Conservation (phyloP, 2,888 invertebrate genomes). For the Leistus spinibarbis region DNA sequence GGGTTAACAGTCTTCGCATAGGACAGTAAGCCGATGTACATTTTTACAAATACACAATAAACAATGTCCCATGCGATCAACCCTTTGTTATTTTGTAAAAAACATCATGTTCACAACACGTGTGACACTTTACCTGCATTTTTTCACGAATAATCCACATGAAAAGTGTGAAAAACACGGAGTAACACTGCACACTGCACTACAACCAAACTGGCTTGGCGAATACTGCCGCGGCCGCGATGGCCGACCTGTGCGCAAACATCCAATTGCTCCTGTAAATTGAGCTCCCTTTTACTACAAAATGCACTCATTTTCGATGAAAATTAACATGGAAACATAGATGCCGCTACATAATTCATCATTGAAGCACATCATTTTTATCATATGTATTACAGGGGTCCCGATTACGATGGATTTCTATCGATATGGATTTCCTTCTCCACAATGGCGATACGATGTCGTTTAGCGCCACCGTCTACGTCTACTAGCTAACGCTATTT, state of each 20-base stretch:
- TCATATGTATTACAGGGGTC: conserved; percentile 26
- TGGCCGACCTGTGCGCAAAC: conserved; percentile 51
- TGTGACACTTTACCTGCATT: conserved; percentile 56
- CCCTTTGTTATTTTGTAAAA: conserved; percentile 40
- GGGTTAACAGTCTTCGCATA: conserved; percentile 62
- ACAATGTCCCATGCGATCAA: conserved; percentile 40
- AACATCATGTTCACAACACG: conserved; percentile 40
- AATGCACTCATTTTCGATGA: conserved; percentile 34
- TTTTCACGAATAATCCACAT: conserved; percentile 57
- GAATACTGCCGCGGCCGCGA: conserved; percentile 53
- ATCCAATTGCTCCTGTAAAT: conserved; percentile 38
- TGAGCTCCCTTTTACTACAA: conserved; percentile 29
- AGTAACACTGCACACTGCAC: conserved; percentile 59
- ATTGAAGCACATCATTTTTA: conserved; percentile 35
- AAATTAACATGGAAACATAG: conserved; percentile 37
- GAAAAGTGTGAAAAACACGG: conserved; percentile 58
- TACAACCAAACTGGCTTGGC: conserved; percentile 50
- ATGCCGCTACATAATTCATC: conserved; percentile 34
- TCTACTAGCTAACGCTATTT: conserved; percentile 14
- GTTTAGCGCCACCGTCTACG: conserved; percentile 35
- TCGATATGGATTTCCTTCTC: conserved; percentile 43
- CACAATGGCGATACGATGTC: conserved; percentile 32
- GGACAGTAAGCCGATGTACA: conserved; percentile 54
- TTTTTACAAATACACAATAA: conserved; percentile 47
- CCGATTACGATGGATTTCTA: conserved; percentile 43